Base-by-base conservation (phyloP, 2,888 invertebrate species). In the Limnephilus marmoratus region DNA sequence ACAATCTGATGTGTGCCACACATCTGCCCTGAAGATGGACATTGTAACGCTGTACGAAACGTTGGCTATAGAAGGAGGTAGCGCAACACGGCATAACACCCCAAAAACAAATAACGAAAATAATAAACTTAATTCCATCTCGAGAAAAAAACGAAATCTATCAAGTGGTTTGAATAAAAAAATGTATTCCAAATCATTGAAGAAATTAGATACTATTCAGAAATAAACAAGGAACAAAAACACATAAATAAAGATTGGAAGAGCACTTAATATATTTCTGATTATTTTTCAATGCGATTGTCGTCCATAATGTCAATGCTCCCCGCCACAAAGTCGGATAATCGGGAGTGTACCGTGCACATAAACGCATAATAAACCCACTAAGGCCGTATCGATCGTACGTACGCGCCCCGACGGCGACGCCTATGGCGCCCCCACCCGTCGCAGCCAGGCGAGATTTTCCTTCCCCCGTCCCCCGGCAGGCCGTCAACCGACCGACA, bases 321-420 rank as follows among this genome's bases (percentile, higher is more conserved):
- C 34, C 31, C 34, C 85, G 41, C 24, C 85, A 34, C 41, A 2
- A 34, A n/a, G 41, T 13, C 53, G 87, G 49, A 87, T 87, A 87
- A 53, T 87, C 87, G 87, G 53, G 87, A 87, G 37, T 83, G 85
- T 29, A 80, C 89, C 83, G 83, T 91, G 91, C 91, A 91, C 85
- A 81, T 90, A 89, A 91, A 85, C 91, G 91, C 91, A 87, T 86
- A 91, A 90, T 90, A 85, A 85, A 90, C 90, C 90, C 94, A 94
- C 88, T 89, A 89, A 94, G 94, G 94, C 94, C 94, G 94, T 96
- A 96, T 96, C 95, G 96, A 96, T 96, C 95, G 94, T 93, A 94
- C 95, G 95, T 91, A 95, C 94, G 96, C 96, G 96, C 96, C 96
- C 96, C 95, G 94, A 95, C 95, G 94, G 95, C 96, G 96, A 96